A percentile compares a stretch with the other conserved stretches of the same genome.
Conservation (phyloP, 2,797 vertebrate genomes). For the Cuniculus paca region DNA sequence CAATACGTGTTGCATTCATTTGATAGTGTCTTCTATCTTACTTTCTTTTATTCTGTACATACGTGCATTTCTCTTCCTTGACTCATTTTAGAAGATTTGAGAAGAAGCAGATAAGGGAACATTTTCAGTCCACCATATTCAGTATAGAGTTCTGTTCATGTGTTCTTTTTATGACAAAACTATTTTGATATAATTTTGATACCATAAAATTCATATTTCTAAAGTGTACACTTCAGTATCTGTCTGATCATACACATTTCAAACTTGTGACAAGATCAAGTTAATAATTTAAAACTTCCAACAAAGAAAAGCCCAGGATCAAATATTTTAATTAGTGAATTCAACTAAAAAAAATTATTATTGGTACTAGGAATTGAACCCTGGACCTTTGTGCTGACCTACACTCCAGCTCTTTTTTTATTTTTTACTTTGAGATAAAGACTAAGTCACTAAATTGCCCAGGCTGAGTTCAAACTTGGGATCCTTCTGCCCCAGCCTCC, state of each 20-base stretch:
- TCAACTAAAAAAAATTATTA: background rate
- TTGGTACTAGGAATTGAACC: background rate
- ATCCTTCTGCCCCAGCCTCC: background rate
- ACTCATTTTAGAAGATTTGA: constrained; percentile 53
- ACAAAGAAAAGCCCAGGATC: background rate
- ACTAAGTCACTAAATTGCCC: background rate
- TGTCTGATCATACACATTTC: background rate
- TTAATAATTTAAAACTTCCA: constrained; percentile 36
- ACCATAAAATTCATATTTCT: constrained; percentile 5
- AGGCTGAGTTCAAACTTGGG: background rate
- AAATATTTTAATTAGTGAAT: background rate
- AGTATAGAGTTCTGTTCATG: constrained; percentile 19
- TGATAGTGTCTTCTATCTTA: background rate
- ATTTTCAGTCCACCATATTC: background rate
- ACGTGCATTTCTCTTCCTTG: background rate
- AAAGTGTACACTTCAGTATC: background rate
- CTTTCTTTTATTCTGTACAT: background rate
- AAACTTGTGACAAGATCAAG: constrained; percentile 28
- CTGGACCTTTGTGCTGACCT: background rate
- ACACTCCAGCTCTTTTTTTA: background rate
- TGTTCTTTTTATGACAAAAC: background rate
- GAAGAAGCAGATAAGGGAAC: background rate
- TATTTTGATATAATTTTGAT: background rate
- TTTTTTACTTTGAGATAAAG: background rate
- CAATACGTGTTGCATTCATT: background rate